Conservation (phyloP, 2,888 invertebrate species). For the Orthosia cruda region DNA sequence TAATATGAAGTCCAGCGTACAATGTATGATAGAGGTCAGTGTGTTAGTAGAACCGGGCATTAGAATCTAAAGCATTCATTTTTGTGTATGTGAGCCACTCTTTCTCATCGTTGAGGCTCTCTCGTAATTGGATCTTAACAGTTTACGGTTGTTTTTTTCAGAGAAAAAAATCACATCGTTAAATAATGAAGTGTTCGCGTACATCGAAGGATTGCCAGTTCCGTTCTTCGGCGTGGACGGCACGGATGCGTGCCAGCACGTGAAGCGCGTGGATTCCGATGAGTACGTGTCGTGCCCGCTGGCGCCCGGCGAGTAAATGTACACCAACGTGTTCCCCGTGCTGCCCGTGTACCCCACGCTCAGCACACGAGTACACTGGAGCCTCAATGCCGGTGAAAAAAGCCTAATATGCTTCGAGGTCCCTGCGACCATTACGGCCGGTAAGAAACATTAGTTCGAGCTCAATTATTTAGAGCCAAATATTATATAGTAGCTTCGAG, state of each 20-base stretch:
- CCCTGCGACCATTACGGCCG: constrained; percentile 84
- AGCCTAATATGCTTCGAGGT: constrained; percentile 93
- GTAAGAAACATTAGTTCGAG: constrained; percentile 18
- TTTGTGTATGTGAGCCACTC: not conserved
- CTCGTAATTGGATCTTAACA: constrained; percentile 4
- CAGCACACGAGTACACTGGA: constrained; percentile 92
- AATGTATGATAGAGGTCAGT: too few species aligned
- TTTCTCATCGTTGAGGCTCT: too few species aligned
- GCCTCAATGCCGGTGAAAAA: constrained; percentile 86
- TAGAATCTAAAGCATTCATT: not conserved
- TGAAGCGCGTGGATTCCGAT: constrained; percentile 76
- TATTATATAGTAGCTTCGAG: not conserved
- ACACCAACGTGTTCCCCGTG: constrained; percentile 92
- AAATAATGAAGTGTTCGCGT: constrained; percentile 90
- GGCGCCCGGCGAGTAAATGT: constrained; percentile 93
- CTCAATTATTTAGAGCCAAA: not conserved
- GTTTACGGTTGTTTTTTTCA: constrained; percentile 73
- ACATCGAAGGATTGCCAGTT: constrained; percentile 91
- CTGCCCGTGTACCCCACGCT: constrained; percentile 87
- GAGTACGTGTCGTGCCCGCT: constrained; percentile 93
- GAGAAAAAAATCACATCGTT: constrained; percentile 88
- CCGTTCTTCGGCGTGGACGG: constrained; percentile 95
- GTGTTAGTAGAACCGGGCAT: too few species aligned
- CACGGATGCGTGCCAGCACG: constrained; percentile 92
- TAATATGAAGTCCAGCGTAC: too few species aligned